These are phyloP conservation scores for Nemopilema nomurai DNA, from an alignment of 30 jellyfish, hydroid and myxozoan species.

Conservation along the genomic window DNA sequence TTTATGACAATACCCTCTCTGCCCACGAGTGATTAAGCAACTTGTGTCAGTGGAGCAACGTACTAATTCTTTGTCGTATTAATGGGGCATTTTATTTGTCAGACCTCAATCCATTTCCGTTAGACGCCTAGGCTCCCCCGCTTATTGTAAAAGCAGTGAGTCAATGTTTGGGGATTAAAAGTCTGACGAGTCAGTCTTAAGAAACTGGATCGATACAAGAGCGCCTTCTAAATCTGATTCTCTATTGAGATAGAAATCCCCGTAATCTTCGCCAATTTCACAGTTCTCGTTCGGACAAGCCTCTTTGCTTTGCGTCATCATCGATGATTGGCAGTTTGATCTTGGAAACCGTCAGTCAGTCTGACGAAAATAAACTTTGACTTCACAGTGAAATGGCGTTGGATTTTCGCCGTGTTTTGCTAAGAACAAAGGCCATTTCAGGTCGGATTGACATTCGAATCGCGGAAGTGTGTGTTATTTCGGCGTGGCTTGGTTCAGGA, in stretches of 20 bases:
- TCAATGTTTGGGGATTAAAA: background rate
- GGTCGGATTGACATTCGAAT: background rate
- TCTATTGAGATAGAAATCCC: background rate
- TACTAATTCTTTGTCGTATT: background rate
- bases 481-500: background rate
- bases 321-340: background rate
- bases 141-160: background rate
- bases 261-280: background rate
- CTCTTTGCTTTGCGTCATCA: background rate
- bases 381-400: background rate
- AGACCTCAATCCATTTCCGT: background rate
- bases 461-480: background rate
- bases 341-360: background rate
- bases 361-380: background rate
- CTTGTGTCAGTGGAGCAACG: too few species aligned
- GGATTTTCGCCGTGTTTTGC: background rate
- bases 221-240: background rate
- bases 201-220: background rate
- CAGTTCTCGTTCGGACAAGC: background rate
- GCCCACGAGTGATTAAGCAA: too few species aligned
- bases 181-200: background rate
- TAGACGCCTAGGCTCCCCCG: background rate
- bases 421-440: background rate
- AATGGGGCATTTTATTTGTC: background rate
- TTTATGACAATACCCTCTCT: too few species aligned